Conservation (phyloP, 1,140 invertebrate species). For the Neomicropteryx cornuta region DNA sequence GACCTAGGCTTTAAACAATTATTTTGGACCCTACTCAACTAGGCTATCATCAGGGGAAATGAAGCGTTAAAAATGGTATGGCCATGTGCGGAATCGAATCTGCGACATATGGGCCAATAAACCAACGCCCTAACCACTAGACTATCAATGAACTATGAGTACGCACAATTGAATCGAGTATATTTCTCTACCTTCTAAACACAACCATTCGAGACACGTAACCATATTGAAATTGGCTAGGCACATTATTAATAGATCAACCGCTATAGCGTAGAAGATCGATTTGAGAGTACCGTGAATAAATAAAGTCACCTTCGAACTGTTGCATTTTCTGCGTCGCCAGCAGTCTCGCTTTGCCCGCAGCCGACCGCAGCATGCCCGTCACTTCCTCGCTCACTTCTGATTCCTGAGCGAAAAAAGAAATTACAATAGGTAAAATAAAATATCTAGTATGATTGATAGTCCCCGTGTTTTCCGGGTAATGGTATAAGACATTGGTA, state of each 20-base stretch:
- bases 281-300: neutral
- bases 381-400: constrained; percentile 63
- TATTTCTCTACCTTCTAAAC: neutral
- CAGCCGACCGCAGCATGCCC: constrained; percentile 74
- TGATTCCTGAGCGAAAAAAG: constrained; percentile 24
- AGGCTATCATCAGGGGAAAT: no score
- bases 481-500: no score
- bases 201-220: no score
- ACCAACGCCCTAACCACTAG: neutral
- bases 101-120: no score
- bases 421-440: no score
- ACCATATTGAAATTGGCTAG: neutral
- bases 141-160: neutral
- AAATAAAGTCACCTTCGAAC: constrained; percentile 58
- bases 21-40: no score
- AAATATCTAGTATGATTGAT: no score
- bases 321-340: constrained; percentile 91
- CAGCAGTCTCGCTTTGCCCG: constrained; percentile 83
- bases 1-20: no score
- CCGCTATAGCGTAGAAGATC: neutral
- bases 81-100: no score
- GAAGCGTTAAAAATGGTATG: no score
- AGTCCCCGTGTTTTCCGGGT: no score
- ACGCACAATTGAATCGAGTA: neutral
- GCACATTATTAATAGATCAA: neutral